phyloP scores from a whole-genome alignment of 2,797 vertebrate genomes.

The Bradypodion ventrale region DNA sequence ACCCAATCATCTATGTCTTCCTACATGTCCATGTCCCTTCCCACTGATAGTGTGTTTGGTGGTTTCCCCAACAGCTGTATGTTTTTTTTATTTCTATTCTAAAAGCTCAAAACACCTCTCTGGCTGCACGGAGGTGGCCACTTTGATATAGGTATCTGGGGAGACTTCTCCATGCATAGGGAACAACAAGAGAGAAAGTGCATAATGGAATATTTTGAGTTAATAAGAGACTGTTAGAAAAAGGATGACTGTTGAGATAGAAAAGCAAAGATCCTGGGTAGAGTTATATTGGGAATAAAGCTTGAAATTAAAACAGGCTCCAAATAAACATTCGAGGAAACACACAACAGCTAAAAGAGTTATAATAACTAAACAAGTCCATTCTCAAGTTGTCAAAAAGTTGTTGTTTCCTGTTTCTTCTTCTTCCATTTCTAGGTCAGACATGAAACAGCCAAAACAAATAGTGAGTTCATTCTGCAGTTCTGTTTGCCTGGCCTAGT shows the following conservation, averaged over 20 bases:
- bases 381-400: conserved; percentile 24
- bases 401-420: conserved; percentile 29
- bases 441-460: no score
- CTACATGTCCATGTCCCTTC: no score
- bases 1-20: no score
- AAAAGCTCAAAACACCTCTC: no score
- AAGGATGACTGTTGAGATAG: background rate
- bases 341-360: background rate
- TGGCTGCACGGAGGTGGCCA: no score
- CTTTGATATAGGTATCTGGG: background rate
- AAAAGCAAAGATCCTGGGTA: no score
- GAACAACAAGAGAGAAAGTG: background rate
- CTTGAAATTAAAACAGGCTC: background rate
- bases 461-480: no score
- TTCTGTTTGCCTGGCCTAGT: no score
- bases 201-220: background rate
- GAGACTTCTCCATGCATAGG: background rate
- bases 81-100: no score
- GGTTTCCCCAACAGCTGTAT: no score
- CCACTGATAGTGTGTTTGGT: no score
- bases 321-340: background rate
- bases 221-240: background rate
- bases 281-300: background rate
- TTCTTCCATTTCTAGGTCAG: no score
- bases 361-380: background rate